Base-by-base conservation (phyloP, 2,797 vertebrate species). In the Lophius americanus region DNA sequence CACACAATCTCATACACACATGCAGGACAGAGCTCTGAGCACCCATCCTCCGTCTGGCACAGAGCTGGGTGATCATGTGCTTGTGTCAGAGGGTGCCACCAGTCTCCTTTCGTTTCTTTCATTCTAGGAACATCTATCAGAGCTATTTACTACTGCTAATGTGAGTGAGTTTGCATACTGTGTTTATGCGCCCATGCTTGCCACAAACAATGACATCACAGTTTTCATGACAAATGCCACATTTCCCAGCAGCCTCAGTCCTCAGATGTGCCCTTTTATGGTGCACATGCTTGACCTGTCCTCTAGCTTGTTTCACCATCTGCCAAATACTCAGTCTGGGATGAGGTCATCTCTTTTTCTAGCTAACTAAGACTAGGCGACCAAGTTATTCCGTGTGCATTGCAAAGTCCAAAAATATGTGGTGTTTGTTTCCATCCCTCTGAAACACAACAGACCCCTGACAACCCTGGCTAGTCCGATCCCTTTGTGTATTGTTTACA, bases 311-410 rank as follows among this genome's bases (percentile, higher is more conserved):
- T 78, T 84, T 68, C 82, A 75, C 6, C 42, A 59, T 65, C 68
- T 68, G 84, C 82, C 82, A 88, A 88, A 87, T 49, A 67, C 64
- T 74, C 32, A 1, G 61, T 59, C 64, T 64, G 69, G 68, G 82
- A 92, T 94, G 92, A 94, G 88, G 89, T 94, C 92, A 93, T 87
- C 67, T 83, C 81, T 92, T 93, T 93, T 91, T 75, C 70, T 60
- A 88, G 90, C 77, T 70, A 11, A 47, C 44, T 60, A 76, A 88
- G 87, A 90, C 89, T 90, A 90, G 81, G 62, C 84, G 80, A 87
- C 89, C 71, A 77, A 68, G 61, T 79, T 89, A 76, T 82, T 88
- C 86, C 51, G 65, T 58, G 77, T 82, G 75, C 83, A 85, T 87
- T 80, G 63, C 68, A 81, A 82, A 87, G 78, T 68, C 63, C 60